Conservation (phyloP, 2,797 vertebrate genomes). For the Heteromormyrus szaboi region DNA sequence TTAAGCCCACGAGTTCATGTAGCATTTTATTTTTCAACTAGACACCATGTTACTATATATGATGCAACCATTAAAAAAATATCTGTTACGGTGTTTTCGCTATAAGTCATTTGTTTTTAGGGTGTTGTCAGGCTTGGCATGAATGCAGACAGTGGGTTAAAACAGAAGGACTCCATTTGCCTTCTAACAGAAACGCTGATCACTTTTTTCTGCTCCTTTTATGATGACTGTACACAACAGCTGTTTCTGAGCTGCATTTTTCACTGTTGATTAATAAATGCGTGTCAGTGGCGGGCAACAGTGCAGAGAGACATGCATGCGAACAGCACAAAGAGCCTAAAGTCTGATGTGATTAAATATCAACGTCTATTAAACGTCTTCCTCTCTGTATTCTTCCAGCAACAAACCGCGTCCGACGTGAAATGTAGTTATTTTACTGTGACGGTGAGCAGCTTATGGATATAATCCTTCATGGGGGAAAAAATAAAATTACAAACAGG, state of each 20-base stretch:
- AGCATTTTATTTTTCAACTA: not conserved
- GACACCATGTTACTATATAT: not conserved
- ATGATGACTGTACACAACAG: not conserved
- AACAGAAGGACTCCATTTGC: constrained; percentile 54
- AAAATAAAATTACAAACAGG: constrained; percentile 21
- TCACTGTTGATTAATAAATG: not conserved
- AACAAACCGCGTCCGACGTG: not conserved
- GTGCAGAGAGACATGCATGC: not conserved
- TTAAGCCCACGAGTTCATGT: not conserved
- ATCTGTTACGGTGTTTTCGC: not conserved
- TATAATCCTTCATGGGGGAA: constrained; percentile 14
- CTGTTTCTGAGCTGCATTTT: not conserved
- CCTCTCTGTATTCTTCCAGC: constrained; percentile 1
- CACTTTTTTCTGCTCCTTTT: not conserved
- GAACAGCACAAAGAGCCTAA: not conserved
- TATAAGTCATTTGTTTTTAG: not conserved
- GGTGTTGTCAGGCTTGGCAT: constrained; percentile 36
- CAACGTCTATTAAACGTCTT: not conserved
- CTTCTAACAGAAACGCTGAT: constrained; percentile 49
- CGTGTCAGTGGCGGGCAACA: not conserved
- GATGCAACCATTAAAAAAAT: not conserved
- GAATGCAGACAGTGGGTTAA: constrained; percentile 48
- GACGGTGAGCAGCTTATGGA: not conserved
- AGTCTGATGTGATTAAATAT: constrained; percentile 10
- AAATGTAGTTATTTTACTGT: constrained; percentile 19